Conservation (phyloP, 2,888 invertebrate genomes). For the Cantharis nigra region DNA sequence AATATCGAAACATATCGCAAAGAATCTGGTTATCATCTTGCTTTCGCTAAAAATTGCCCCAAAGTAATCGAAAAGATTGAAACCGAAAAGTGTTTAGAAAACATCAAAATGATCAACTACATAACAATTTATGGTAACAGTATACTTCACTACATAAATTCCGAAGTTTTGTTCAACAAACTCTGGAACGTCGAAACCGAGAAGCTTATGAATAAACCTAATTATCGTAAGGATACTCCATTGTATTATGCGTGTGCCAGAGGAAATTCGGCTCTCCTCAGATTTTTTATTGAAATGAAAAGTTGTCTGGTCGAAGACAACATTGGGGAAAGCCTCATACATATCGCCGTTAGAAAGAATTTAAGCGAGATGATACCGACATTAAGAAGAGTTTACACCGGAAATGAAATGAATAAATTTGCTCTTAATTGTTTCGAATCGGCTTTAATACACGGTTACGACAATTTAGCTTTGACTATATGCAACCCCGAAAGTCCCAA, state of each 20-base stretch:
- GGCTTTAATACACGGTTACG: neutral
- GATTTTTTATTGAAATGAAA: neutral
- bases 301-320: neutral
- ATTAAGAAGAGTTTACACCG: neutral
- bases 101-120: rapidly evolving
- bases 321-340: neutral
- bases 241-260: neutral
- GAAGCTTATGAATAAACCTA: neutral
- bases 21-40: neutral
- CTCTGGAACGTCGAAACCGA: neutral
- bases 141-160: neutral
- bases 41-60: neutral
- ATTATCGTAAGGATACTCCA: neutral
- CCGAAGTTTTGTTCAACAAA: neutral
- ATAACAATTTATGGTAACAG: neutral
- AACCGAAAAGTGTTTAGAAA: neutral
- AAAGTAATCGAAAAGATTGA: neutral
- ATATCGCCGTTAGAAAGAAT: neutral
- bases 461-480: neutral
- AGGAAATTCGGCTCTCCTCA: neutral
- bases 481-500: neutral
- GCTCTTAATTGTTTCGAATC: neutral
- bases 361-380: neutral
- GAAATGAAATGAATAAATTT: neutral
- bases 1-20: neutral